Percentiles rank a stretch among this genome's conserved stretches.
Evolutionary conservation across 2,888 invertebrate species (phyloP).

Genomic region (Acronicta psi): DNA sequence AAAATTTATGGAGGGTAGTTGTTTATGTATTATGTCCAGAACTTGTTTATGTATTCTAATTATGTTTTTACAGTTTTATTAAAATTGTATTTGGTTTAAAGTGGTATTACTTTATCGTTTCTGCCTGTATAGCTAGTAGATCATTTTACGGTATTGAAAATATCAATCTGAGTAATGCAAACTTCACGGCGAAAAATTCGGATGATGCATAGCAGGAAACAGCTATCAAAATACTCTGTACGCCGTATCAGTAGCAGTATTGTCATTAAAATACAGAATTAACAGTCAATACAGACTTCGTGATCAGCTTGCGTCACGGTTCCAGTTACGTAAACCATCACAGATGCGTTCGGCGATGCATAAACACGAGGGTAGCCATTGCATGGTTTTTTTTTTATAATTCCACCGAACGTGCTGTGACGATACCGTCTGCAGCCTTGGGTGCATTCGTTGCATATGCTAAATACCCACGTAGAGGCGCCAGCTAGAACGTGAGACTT

Average conservation of each 20-base stretch:
- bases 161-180: no score
- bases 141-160: no score
- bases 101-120: no score
- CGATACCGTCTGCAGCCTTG: not conserved
- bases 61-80: no score
- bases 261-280: not conserved
- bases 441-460: conserved; percentile 27
- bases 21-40: no score
- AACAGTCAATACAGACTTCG: not conserved
- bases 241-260: not conserved
- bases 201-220: not conserved
- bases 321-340: conserved; percentile 7
- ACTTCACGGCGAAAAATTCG: not conserved
- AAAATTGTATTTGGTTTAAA: no score
- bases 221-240: not conserved
- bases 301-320: not conserved
- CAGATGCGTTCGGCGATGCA: not conserved
- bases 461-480: conserved; percentile 13
- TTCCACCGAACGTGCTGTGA: not conserved
- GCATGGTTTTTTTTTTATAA: not conserved
- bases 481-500: conserved; percentile 17
- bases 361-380: conserved; percentile 5
- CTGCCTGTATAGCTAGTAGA: no score
- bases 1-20: no score
- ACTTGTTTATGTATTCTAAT: no score